Percentiles rank a stretch among this genome's conserved stretches.
Evolutionary conservation across 2,113 vertebrate species (phyloP).

Genomic region (Euleptes europaea): DNA sequence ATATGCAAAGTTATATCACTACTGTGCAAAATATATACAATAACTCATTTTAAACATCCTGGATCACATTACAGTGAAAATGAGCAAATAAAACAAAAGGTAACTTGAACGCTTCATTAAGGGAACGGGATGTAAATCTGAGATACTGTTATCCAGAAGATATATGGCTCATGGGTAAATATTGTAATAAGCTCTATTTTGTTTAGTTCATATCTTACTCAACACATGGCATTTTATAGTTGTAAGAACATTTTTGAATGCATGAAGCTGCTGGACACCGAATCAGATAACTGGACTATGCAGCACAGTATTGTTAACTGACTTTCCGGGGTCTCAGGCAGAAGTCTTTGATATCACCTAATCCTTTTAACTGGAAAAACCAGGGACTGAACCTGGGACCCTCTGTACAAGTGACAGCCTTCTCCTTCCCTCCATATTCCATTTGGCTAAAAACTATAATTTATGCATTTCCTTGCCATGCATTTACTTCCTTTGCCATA

Average conservation of each 20-base stretch:
- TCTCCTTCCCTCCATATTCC: no score
- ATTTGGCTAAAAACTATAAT: not conserved
- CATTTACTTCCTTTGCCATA: not conserved
- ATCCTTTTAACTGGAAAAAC: no score
- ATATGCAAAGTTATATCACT: not conserved
- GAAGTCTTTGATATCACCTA: no score
- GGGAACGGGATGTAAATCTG: not conserved
- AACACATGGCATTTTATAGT: not conserved
- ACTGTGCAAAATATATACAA: not conserved
- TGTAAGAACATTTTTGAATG: not conserved
- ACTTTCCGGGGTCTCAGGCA: no score
- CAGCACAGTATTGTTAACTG: no score
- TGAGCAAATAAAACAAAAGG: not conserved
- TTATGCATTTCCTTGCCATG: not conserved
- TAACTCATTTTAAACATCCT: not conserved
- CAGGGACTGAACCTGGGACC: no score
- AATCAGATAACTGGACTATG: no score
- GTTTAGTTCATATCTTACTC: not conserved
- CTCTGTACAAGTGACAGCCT: no score
- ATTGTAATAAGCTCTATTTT: not conserved
- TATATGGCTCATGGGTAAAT: not conserved
- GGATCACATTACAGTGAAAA: not conserved
- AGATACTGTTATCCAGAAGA: not conserved
- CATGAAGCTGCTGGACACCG: no score
- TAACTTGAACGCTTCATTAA: not conserved